Evolutionary conservation across 1,140 invertebrate species (phyloP).

Genomic region (Epicauta chinensis): DNA sequence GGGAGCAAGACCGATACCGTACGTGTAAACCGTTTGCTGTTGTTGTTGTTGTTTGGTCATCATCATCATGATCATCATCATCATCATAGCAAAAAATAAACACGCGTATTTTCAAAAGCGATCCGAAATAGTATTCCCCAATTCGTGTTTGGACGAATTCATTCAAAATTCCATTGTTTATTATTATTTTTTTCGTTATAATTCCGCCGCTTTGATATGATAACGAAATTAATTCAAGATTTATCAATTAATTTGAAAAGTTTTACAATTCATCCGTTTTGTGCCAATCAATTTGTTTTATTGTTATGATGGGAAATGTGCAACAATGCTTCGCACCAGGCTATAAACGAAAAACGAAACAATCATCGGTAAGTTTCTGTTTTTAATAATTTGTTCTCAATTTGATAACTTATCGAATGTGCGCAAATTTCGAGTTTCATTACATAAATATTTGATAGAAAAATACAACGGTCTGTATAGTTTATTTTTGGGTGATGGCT

Average conservation of each 20-base stretch:
- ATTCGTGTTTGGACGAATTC: background rate
- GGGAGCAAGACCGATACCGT: background rate
- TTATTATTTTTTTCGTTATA: background rate
- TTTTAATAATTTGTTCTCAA: background rate
- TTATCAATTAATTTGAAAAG: too few relatives aligned
- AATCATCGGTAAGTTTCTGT: slow-evolving; percentile 6
- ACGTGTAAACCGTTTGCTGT: background rate
- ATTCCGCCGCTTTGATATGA: too few relatives aligned
- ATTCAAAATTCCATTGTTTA: background rate
- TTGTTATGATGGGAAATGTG: slow-evolving; percentile 33
- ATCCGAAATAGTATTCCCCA: slow-evolving; percentile 7
- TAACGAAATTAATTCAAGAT: too few relatives aligned
- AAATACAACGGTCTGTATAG: slow-evolving; percentile 2
- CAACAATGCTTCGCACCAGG: slow-evolving; percentile 35
- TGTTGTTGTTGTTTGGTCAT: background rate
- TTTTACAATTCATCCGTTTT: too few relatives aligned
- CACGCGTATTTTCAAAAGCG: slow-evolving; percentile 18
- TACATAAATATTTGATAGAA: slow-evolving; percentile 12
- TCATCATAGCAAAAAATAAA: slow-evolving; percentile 31
- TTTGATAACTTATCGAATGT: background rate
- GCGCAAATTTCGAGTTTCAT: background rate
- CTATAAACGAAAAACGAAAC: slow-evolving; percentile 19
- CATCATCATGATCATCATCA: background rate
- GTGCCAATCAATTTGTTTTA: background rate
- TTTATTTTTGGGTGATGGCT: slow-evolving; percentile 19